These are phyloP conservation scores for Aurelia aurita DNA, from an alignment of 30 jellyfish, hydroid and myxozoan genomes.

Conservation along the genomic window DNA sequence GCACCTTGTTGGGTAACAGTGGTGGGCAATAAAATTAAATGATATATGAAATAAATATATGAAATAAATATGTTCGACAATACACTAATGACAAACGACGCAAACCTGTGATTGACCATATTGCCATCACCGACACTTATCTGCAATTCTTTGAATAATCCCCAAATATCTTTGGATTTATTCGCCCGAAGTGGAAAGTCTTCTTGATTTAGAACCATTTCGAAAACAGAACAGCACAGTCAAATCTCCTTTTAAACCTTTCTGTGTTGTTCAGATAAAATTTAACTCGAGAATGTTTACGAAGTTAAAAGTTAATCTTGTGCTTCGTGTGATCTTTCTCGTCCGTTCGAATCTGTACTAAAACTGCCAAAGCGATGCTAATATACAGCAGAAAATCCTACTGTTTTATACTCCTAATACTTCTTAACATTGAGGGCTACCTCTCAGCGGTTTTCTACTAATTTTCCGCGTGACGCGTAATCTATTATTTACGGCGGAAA, in stretches of 20 bases:
- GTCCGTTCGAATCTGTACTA: not conserved
- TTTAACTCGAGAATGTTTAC: constrained; percentile 26
- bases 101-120: constrained; percentile 61
- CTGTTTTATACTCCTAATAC: constrained; percentile 2
- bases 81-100: not conserved
- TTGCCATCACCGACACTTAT: constrained; percentile 45
- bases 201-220: constrained; percentile 56
- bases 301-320: constrained; percentile 10
- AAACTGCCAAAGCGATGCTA: constrained; percentile 1
- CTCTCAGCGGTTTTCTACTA: constrained; percentile 7
- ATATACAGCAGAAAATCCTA: not conserved
- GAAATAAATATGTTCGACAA: not conserved
- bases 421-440: not conserved
- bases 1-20: no score
- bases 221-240: constrained; percentile 6
- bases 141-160: constrained; percentile 56
- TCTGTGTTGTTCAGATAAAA: constrained; percentile 52
- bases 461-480: constrained; percentile 14
- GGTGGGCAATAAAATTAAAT: no score
- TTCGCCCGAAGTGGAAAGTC: constrained; percentile 18
- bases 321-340: not conserved
- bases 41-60: no score
- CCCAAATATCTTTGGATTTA: constrained; percentile 53
- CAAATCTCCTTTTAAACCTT: constrained; percentile 8
- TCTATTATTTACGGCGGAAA: constrained; percentile 49